Percentiles rank a stretch among this genome's conserved stretches.
phyloP scores from a whole-genome alignment of 2,113 vertebrate species.

The Tonatia bakeri region DNA sequence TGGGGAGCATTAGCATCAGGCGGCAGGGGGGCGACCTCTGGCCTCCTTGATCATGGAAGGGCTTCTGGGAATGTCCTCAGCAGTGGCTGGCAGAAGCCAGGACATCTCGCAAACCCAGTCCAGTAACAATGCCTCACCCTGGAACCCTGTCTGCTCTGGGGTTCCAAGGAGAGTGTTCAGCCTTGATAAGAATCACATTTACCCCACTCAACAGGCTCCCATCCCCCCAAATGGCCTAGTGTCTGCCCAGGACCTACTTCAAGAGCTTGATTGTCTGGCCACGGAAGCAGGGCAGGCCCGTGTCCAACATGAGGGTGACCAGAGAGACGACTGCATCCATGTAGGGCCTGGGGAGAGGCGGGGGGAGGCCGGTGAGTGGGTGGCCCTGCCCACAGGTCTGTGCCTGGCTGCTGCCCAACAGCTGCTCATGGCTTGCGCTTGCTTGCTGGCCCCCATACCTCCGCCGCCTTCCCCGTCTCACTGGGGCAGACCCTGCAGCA shows the following conservation, averaged over 20 bases:
- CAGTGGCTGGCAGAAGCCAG: not conserved
- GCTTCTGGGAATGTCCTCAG: not conserved
- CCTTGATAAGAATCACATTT: not conserved
- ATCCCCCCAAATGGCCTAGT: not conserved
- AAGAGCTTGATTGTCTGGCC: slow-evolving; percentile 97
- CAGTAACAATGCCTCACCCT: not conserved
- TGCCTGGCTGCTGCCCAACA: not conserved
- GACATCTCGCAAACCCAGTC: fast-evolving
- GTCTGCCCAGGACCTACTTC: slow-evolving; percentile 85
- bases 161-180: not conserved
- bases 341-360: slow-evolving; percentile 86
- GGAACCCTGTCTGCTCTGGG: not conserved
- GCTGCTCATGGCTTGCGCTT: not conserved
- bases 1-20: too few relatives aligned
- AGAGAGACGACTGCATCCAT: slow-evolving; percentile 97
- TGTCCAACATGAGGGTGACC: slow-evolving; percentile 94
- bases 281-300: slow-evolving; percentile 95
- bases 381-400: not conserved
- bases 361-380: not conserved
- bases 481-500: not conserved
- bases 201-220: not conserved
- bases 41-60: not conserved
- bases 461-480: not conserved
- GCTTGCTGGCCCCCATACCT: too few relatives aligned
- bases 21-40: too few relatives aligned